These are phyloP conservation scores for Cathartes aura DNA, from an alignment of 2,113 vertebrate species.

Conservation along the genomic window DNA sequence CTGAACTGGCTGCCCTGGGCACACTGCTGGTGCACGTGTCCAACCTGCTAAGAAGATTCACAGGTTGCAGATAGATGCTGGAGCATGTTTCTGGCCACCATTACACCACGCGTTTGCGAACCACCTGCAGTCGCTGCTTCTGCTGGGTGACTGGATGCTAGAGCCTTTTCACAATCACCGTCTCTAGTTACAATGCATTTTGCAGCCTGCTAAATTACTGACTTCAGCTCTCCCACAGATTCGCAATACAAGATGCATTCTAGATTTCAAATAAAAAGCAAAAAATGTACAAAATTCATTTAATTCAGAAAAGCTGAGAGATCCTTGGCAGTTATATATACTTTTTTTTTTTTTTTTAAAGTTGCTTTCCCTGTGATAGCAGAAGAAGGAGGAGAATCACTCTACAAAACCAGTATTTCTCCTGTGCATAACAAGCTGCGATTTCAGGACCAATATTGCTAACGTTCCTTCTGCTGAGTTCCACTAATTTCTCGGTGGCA, in stretches of 20 bases:
- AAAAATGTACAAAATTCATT: neutral
- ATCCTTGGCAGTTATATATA: neutral
- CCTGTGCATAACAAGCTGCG: neutral
- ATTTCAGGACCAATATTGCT: neutral
- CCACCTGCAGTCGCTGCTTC: neutral
- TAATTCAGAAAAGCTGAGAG: neutral
- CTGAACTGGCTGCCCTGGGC: neutral
- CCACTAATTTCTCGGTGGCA: slow-evolving; percentile 29
- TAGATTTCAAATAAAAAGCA: neutral
- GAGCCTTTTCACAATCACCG: neutral
- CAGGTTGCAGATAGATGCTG: neutral
- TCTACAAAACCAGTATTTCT: neutral
- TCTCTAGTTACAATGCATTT: neutral
- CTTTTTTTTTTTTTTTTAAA: neutral
- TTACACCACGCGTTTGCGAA: fast-evolving
- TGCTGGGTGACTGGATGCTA: neutral
- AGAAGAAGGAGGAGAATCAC: neutral
- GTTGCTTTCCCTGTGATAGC: neutral
- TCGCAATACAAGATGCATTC: neutral
- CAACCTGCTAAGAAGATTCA: neutral
- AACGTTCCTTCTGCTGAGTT: neutral
- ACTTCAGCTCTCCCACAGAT: neutral
- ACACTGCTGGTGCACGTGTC: neutral
- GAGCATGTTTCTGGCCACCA: neutral
- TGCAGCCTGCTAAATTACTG: neutral